Percentiles rank a stretch among this genome's conserved stretches.
These are phyloP conservation scores for Cabera pusaria DNA, from an alignment of 2,888 invertebrate genomes.

Conservation along the genomic window DNA sequence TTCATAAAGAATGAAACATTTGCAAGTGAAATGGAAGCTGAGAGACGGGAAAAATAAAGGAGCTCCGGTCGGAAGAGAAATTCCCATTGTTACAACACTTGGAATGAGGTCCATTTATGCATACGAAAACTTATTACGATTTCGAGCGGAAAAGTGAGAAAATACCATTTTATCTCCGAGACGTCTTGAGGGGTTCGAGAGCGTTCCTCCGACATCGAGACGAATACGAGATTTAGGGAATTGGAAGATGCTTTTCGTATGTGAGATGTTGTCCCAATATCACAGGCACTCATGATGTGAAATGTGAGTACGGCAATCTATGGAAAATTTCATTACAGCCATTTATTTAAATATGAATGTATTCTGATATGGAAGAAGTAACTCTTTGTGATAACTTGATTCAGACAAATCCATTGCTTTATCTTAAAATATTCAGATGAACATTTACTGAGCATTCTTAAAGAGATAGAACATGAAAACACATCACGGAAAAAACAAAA, in stretches of 20 bases:
- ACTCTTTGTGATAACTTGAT: too few relatives aligned
- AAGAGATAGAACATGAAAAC: too few relatives aligned
- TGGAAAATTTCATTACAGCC: too few relatives aligned
- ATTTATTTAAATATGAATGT: too few relatives aligned
- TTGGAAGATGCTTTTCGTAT: conserved; percentile 13
- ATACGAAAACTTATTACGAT: conserved; percentile 72
- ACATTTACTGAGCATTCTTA: too few relatives aligned
- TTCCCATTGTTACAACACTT: conserved; percentile 67
- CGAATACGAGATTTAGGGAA: conserved; percentile 17
- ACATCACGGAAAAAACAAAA: too few relatives aligned
- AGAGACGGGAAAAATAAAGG: conserved; percentile 66
- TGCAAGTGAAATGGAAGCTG: conserved; percentile 74
- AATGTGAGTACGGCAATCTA: too few relatives aligned
- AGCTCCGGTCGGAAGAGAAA: conserved; percentile 56
- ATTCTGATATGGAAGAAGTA: too few relatives aligned
- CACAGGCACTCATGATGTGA: conserved; percentile 2
- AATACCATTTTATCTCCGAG: conserved; percentile 44
- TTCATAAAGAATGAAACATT: conserved; percentile 74
- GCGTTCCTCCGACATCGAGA: conserved; percentile 14
- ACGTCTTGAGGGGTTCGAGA: conserved; percentile 32
- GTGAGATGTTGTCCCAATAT: conserved; percentile 3
- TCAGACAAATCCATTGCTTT: too few relatives aligned
- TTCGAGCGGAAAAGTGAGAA: conserved; percentile 48
- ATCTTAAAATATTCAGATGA: too few relatives aligned
- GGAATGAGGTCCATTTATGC: conserved; percentile 73